These are phyloP conservation scores for Idaea dimidiata DNA, from an alignment of 2,888 invertebrate species.

Conservation along the genomic window DNA sequence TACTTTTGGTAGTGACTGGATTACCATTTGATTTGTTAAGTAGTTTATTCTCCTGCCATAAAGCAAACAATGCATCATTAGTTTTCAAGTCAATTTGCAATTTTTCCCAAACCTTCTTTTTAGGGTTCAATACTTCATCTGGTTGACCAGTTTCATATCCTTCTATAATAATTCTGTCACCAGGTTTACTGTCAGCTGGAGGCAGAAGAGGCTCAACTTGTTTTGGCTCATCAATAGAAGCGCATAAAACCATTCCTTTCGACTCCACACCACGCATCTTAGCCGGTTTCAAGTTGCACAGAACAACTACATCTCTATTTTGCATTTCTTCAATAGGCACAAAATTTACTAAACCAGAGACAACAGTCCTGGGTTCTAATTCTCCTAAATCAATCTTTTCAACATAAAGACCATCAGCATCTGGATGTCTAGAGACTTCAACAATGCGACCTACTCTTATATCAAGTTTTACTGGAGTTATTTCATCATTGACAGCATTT, in stretches of 20 bases:
- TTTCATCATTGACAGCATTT: conserved; percentile 73
- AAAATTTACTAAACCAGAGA: conserved; percentile 95
- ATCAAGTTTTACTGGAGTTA: conserved; percentile 89
- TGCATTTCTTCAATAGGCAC: conserved; percentile 95
- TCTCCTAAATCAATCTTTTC: conserved; percentile 95
- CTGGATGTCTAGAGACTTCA: conserved; percentile 92
- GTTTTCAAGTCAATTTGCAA: conserved; percentile 89
- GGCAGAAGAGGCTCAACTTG: conserved; percentile 92
- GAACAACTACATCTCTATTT: conserved; percentile 92
- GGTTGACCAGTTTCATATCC: conserved; percentile 89
- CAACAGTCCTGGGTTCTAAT: conserved; percentile 84
- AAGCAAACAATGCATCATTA: conserved; percentile 85
- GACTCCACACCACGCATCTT: conserved; percentile 97
- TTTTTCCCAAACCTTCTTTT: conserved; percentile 98
- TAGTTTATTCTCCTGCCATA: conserved; percentile 92
- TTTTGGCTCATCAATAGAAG: conserved; percentile 88
- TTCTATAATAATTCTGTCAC: conserved; percentile 91
- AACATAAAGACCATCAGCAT: conserved; percentile 95
- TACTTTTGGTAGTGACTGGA: conserved; percentile 85
- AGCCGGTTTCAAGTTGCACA: conserved; percentile 97
- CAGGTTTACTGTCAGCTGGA: conserved; percentile 87
- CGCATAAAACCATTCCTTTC: conserved; percentile 96
- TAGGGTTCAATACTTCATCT: conserved; percentile 94
- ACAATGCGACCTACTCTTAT: conserved; percentile 93
- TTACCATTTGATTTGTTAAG: conserved; percentile 87